Base-by-base conservation (phyloP, 2,113 vertebrate genomes). In the Barbus barbus region DNA sequence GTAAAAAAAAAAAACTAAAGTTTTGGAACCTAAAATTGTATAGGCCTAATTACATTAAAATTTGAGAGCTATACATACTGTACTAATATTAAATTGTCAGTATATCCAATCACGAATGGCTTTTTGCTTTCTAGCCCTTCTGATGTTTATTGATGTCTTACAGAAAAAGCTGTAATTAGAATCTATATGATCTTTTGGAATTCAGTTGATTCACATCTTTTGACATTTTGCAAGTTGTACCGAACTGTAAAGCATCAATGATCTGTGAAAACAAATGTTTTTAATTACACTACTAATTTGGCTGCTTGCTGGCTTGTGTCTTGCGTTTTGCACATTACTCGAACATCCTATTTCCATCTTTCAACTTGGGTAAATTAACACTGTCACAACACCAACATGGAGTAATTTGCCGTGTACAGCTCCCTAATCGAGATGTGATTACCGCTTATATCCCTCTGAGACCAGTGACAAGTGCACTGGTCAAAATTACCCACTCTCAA, bases 401-500 rank as follows among this genome's bases (percentile, higher is more conserved):
- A 90, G 85, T 91, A 69, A 69, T 88, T 81, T 88, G 53, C 72
- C 53, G 81, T 58, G 41, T 46, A 75, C 72, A 33, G 75, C 69
- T 67, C 69, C 58, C 83, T 48, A 75, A 71, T 72, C 20, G 63
- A 86, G 81, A 78, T 73, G 61, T 87, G 81, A 89, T 89, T 90
- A 74, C 69, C 76, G 72, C 33, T 58, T 87, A 26, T 53, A 58
- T 84, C 80, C 72, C 78, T 31, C 69, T 9, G 53, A 77, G 67
- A 22, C 80, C 16, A 18, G 31, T 84, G 79, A 88, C 86, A 83
- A 89, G 41, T 77, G 73, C 31, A 82, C 80, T 86, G 76, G 73
- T 86, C 89, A 86, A 81, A 87, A 91, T 91, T 85, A 87, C 78
- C 85, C 84, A 85, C 75, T 67, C 85, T 74, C 26, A 71, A 86